These are phyloP conservation scores for Eugnorisma glareosa DNA, from an alignment of 2,888 invertebrate genomes.

Conservation along the genomic window DNA sequence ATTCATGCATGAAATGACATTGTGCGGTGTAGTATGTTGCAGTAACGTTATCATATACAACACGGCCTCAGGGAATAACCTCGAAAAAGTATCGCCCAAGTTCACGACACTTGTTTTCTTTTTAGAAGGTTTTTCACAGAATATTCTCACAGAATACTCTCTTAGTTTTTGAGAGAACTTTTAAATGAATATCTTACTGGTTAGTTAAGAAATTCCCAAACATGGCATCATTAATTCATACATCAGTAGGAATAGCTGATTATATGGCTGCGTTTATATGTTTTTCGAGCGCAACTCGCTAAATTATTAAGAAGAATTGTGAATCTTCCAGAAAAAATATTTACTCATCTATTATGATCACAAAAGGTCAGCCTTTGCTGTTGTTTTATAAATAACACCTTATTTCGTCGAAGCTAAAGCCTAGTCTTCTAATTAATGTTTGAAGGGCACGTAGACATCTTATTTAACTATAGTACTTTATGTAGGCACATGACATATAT, in stretches of 20 bases:
- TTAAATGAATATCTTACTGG: constrained; percentile 15
- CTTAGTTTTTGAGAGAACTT: constrained; percentile 19
- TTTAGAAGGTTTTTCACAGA: constrained; percentile 1
- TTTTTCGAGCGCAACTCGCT: background rate
- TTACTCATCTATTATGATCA: background rate
- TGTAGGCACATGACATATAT: background rate
- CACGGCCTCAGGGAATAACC: constrained; percentile 37
- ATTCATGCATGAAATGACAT: constrained; percentile 39
- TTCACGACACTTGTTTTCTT: constrained; percentile 15
- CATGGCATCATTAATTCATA: constrained; percentile 26
- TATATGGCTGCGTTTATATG: background rate
- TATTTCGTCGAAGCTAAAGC: background rate
- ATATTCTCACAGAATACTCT: background rate
- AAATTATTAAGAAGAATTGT: constrained; percentile 5
- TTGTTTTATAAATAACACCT: constrained; percentile 3
- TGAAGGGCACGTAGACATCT: background rate
- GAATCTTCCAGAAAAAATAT: background rate
- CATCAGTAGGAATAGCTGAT: constrained; percentile 1
- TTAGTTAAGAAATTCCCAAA: constrained; percentile 17
- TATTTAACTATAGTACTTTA: constrained; percentile 1
- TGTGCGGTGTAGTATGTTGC: constrained; percentile 23
- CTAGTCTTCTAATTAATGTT: constrained; percentile 18
- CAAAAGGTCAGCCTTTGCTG: constrained; percentile 13
- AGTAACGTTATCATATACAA: constrained; percentile 48
- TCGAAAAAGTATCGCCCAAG: constrained; percentile 28